Evolutionary conservation across 2,888 invertebrate species (phyloP), one percentile per base, ranked within the genome.

Genomic region (Orgyia antiqua): DNA sequence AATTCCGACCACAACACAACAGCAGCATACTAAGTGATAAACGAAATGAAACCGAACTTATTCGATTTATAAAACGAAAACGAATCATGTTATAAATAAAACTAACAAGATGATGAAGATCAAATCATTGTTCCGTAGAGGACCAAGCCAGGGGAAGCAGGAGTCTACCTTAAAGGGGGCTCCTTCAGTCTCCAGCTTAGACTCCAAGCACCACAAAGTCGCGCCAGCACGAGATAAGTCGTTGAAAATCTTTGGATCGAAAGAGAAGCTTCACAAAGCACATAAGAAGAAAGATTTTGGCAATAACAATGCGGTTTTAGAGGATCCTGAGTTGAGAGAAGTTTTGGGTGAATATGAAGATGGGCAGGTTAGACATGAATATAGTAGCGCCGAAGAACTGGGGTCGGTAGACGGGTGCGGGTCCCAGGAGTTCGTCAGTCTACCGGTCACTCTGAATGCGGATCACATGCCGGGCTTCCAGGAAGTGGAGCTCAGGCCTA

Each of bases 101-200:
- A 13, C n/a, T 64, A 64, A 68, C 84, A 92, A 90, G 87, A 94
- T 94, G 94, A 94, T 94, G 91, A 95, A 94, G 89, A 91, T 95
- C 87, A 94, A 94, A 90, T 94, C 94, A 68, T 91, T 95, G 78
- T 95, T 95, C 88, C 94, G 94, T 88, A 94, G 94, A 92, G 93
- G 94, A 67, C 93, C 92, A 72, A 89, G 88, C 65, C 87, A 83
- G 59, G 83, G 84, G 56, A 86, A 88, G 62, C 83, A 86, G 71
- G 74, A 88, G 69, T 56, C 73, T 33, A 71, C 88, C 51, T 58
- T 90, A 25, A 90, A 89, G 47, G 87, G 89, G 45, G 89, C 91
- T 19, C 89, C 91, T 4, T 91, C 91, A 2, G 87, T 90, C 18
- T 90, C 90, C 31, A 91, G 91, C 60, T 79, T 91, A 52, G 91